Evolutionary conservation across 2,113 vertebrate genomes (phyloP).

Genomic region (Sarotherodon lohbergeri): DNA sequence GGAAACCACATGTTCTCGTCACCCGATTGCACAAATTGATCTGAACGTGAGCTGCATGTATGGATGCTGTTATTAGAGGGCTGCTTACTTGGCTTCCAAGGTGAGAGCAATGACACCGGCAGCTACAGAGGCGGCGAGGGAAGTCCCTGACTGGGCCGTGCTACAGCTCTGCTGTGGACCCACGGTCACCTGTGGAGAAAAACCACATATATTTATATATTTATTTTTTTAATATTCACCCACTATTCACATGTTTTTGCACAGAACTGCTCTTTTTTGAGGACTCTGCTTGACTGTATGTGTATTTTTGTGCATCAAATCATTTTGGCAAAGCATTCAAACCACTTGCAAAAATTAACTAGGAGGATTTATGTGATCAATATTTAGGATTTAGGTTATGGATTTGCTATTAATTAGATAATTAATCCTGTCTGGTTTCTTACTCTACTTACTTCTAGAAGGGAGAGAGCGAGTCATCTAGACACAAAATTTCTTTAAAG

Average conservation of each 20-base stretch:
- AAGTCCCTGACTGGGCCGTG: conserved; percentile 80
- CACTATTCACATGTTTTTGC: neutral
- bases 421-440: neutral
- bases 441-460: neutral
- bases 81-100: conserved; percentile 93
- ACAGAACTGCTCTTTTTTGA: neutral
- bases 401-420: neutral
- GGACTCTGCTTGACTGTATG: neutral
- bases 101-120: conserved; percentile 92
- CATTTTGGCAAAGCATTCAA: neutral
- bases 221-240: neutral
- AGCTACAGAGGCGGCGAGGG: conserved; percentile 90
- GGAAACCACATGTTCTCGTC: neutral
- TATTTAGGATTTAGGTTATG: neutral
- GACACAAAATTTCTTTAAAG: neutral
- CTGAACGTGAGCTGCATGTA: neutral
- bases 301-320: neutral
- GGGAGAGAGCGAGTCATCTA: neutral
- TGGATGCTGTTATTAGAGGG: neutral
- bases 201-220: neutral
- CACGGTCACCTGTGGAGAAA: conserved; percentile 77
- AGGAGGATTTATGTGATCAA: neutral
- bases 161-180: conserved; percentile 85
- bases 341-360: neutral
- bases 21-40: neutral